Evolutionary conservation across 2,888 invertebrate genomes (phyloP).

Genomic region (Brachyopa scutellaris): DNA sequence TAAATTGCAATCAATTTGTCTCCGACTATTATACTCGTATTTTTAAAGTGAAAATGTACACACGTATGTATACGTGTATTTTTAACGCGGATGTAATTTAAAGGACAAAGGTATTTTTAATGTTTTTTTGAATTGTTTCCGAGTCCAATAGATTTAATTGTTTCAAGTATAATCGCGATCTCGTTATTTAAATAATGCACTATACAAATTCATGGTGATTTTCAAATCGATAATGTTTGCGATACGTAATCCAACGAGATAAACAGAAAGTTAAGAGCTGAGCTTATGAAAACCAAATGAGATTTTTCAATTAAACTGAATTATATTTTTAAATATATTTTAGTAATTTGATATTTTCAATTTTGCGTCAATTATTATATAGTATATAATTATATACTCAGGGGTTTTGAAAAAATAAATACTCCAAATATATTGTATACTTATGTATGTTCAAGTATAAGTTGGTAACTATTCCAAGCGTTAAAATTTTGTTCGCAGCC

Average conservation of each 20-base stretch:
- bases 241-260: neutral
- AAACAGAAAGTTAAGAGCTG: neutral
- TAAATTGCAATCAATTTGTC: conserved; percentile 61
- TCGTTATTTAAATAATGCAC: too few species aligned
- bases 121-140: neutral
- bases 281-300: neutral
- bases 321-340: neutral
- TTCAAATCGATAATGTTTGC: neutral
- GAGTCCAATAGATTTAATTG: conserved; percentile 37
- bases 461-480: too few species aligned
- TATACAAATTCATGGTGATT: too few species aligned
- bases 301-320: neutral
- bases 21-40: conserved; percentile 10
- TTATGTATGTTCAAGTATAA: too few species aligned
- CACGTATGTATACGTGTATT: too few species aligned
- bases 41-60: conserved; percentile 23
- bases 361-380: too few species aligned
- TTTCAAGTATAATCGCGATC: too few species aligned
- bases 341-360: too few species aligned
- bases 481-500: too few species aligned
- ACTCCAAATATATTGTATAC: too few species aligned
- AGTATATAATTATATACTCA: too few species aligned
- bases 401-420: too few species aligned
- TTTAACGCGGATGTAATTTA: conserved; percentile 23
- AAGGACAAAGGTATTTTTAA: conserved; percentile 18